phyloP scores from a whole-genome alignment of 2,797 vertebrate species.

The Cyprinodon diabolis region DNA sequence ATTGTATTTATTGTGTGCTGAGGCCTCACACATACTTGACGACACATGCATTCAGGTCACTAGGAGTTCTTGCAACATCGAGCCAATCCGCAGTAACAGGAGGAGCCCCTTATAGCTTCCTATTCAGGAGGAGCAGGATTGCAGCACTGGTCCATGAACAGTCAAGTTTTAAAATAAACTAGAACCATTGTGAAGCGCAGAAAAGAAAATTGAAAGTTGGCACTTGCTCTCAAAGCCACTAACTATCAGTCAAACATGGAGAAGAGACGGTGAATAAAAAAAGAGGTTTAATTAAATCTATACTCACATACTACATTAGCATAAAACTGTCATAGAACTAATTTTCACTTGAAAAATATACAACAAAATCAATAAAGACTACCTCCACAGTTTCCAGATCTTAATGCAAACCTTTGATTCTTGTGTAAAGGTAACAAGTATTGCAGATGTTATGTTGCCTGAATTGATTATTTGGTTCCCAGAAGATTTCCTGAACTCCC shows the following conservation, averaged over 20 bases:
- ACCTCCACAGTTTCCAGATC: no score
- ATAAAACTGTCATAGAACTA: neutral
- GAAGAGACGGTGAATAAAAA: neutral
- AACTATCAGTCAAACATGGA: conserved; percentile 8
- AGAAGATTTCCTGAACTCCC: no score
- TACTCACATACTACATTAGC: neutral
- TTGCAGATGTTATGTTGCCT: no score
- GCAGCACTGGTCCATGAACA: conserved; percentile 33
- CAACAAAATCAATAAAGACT: no score
- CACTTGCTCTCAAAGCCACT: neutral
- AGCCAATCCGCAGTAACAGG: conserved; percentile 64
- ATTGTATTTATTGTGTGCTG: conserved; percentile 66
- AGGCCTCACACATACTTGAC: conserved; percentile 67
- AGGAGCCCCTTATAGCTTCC: conserved; percentile 59
- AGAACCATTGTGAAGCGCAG: conserved; percentile 13
- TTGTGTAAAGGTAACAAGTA: no score
- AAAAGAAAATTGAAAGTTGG: conserved; percentile 20
- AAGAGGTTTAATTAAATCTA: neutral
- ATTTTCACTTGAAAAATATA: no score
- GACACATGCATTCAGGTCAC: conserved; percentile 67
- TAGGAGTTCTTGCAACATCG: conserved; percentile 72
- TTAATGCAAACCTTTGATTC: no score
- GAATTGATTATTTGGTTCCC: no score
- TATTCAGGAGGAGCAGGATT: conserved; percentile 53
- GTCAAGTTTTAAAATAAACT: conserved; percentile 47